Base-by-base conservation (phyloP, 1,140 invertebrate genomes). In the Varroa destructor region DNA sequence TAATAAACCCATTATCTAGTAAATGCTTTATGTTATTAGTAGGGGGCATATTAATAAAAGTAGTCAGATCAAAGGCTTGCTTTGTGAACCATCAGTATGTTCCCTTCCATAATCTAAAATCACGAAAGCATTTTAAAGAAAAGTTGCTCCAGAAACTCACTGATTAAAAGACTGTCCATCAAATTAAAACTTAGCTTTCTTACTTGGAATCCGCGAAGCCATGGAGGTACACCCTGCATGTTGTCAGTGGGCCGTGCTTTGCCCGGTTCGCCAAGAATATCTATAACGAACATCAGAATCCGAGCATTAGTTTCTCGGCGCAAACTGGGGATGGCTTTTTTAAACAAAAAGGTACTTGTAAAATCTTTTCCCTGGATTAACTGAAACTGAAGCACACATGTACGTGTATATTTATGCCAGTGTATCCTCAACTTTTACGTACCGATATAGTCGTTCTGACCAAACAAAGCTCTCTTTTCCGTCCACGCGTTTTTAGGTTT, bases 381-480 rank as follows among this genome's bases (percentile, higher is more conserved):
- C 58, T 43, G 56, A 42, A 43, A 43, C 10, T 73, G 2, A 70
- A 10, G 14, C 72, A 54, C 14, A 46, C 36, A n/a, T n/a, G 25
- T 64, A 1, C 12, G 64, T 12, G 1, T 58, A 71, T 58, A 12
- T 71, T 37, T 51, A 2, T 36, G 43, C 10, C 25, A 25, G 25
- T 25, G 25, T 43, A 12, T 73, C 8, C 10, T 8, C 4, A 42
- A 8, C n/a, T 3, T 54, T 5, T 25, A 43, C 72, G 72, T 74
- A 81, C 81, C 92, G 71, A 97, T 95, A 77, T 95, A 96, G 81
- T 97, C 93, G 83, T 97, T 97, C 78, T 96, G 92, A 1, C 93
- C 93, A 82, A 91, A 93, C 0, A 92, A 77, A 8, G 91, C 90
- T 78, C 84, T 84, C 75, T 86, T 87, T 75, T 86, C 81, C 8